phyloP scores from a whole-genome alignment of 2,797 vertebrate species.

The Australoheros facetus region DNA sequence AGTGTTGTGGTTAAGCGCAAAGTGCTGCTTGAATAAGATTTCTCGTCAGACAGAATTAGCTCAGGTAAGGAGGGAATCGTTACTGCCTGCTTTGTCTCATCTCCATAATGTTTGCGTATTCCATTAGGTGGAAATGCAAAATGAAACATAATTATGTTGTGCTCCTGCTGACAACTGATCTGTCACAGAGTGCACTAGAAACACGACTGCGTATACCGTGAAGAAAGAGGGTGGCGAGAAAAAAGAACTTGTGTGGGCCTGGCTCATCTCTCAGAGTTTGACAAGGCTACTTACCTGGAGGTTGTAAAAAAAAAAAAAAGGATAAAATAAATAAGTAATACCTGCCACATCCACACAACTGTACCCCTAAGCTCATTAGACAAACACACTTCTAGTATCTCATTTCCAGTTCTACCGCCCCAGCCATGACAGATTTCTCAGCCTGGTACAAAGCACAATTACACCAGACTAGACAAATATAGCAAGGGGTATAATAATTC shows the following conservation, averaged over 20 bases:
- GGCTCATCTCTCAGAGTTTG: conserved; percentile 69
- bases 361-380: conserved; percentile 69
- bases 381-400: conserved; percentile 51
- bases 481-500: conserved; percentile 58
- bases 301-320: conserved; percentile 49
- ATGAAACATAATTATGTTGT: conserved; percentile 77
- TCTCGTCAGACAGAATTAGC: conserved; percentile 66
- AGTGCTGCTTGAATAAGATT: conserved; percentile 46
- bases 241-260: conserved; percentile 61
- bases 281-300: conserved; percentile 70
- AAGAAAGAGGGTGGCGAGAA: conserved; percentile 25
- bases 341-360: conserved; percentile 36
- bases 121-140: conserved; percentile 69
- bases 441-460: conserved; percentile 51
- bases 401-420: conserved; percentile 31
- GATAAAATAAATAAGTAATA: conserved; percentile 51
- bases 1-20: conserved; percentile 38
- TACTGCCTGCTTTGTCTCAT: conserved; percentile 64
- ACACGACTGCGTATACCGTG: conserved; percentile 26
- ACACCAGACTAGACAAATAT: conserved; percentile 62
- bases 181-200: conserved; percentile 65
- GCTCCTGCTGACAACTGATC: conserved; percentile 71
- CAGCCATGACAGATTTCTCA: conserved; percentile 56
- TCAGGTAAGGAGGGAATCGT: conserved; percentile 65
- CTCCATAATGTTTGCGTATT: conserved; percentile 66